These are phyloP conservation scores for Lepidochitona cinerea DNA, from an alignment of 2,888 invertebrate species.

Conservation along the genomic window DNA sequence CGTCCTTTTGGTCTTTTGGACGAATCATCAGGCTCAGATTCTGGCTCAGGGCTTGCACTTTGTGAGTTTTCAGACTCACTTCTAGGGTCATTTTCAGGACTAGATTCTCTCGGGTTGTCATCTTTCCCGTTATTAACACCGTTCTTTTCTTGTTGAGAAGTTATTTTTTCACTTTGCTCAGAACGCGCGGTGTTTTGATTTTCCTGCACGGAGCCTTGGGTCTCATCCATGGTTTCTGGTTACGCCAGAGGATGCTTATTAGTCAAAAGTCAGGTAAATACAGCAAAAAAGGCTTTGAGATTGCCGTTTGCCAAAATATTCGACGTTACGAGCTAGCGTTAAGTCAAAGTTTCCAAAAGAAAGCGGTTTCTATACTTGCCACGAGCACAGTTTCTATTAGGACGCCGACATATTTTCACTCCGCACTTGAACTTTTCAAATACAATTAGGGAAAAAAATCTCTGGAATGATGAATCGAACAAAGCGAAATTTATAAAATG, in stretches of 20 bases:
- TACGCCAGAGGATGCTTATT: neutral
- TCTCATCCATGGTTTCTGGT: neutral
- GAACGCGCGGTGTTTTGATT: neutral
- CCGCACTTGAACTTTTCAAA: conserved; percentile 1
- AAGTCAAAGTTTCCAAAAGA: too few species aligned
- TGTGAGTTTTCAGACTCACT: neutral
- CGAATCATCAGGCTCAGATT: neutral
- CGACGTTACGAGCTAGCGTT: too few species aligned
- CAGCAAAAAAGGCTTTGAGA: too few species aligned
- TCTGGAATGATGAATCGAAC: too few species aligned
- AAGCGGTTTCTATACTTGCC: neutral
- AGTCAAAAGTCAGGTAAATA: too few species aligned
- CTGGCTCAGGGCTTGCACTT: conserved; percentile 1
- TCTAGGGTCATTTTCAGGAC: neutral
- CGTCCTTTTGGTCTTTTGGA: neutral
- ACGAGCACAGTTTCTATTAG: neutral
- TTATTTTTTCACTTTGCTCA: neutral
- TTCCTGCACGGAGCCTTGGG: neutral
- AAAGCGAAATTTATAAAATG: too few species aligned
- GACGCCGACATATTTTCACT: conserved; percentile 7
- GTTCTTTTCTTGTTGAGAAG: neutral
- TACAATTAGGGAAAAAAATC: too few species aligned
- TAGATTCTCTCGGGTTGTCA: neutral
- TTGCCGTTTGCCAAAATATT: too few species aligned
- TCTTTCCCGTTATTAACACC: neutral